Conservation (phyloP, 2,797 vertebrate species). For the Lepus townsendii region DNA sequence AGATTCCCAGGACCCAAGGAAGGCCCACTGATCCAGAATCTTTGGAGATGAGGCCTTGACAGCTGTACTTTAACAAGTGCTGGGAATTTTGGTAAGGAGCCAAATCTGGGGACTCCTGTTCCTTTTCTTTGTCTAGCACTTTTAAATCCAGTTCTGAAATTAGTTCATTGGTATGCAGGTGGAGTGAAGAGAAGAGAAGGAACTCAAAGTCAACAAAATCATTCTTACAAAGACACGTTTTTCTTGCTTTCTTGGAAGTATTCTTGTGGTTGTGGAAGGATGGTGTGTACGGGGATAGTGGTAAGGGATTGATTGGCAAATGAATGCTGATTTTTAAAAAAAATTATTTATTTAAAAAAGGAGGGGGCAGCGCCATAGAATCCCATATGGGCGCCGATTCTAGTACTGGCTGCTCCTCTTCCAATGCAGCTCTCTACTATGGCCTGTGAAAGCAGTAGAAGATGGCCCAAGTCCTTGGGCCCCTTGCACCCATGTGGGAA, state of each 20-base stretch:
- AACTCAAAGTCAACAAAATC: constrained; percentile 10
- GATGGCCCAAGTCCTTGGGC: too few relatives aligned
- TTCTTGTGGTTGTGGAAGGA: neutral
- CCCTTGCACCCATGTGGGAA: too few relatives aligned
- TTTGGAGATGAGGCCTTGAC: neutral
- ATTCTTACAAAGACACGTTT: neutral
- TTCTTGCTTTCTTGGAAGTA: neutral
- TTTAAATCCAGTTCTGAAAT: neutral
- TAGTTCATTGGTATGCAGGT: neutral
- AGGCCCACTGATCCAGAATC: neutral
- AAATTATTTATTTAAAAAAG: neutral
- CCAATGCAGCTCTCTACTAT: too few relatives aligned
- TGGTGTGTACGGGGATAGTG: neutral
- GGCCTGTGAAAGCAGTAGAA: too few relatives aligned
- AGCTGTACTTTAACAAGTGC: constrained; percentile 13
- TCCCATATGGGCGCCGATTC: too few relatives aligned
- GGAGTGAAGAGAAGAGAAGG: neutral
- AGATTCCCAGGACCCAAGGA: neutral
- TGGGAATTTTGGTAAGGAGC: neutral
- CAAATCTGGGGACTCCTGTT: neutral
- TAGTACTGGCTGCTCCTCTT: too few relatives aligned
- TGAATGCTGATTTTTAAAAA: neutral
- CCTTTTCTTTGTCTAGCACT: neutral
- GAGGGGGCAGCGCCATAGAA: too few relatives aligned
- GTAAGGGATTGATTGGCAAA: neutral